phyloP scores from a whole-genome alignment of 2,113 vertebrate genomes.

The Melanostigma gelatinosum region DNA sequence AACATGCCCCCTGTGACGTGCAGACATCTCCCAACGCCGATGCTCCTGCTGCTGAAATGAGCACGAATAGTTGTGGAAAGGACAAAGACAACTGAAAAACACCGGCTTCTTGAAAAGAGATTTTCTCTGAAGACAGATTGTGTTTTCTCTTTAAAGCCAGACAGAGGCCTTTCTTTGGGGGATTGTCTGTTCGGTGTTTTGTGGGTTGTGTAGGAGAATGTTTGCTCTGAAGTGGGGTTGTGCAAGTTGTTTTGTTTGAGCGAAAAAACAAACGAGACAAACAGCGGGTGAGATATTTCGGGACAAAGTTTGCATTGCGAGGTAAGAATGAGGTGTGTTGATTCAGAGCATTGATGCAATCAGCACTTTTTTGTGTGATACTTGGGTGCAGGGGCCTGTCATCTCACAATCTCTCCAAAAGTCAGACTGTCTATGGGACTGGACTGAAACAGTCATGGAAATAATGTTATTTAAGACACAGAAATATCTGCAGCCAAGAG shows the following conservation, averaged over 20 bases:
- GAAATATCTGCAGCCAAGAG: conserved; percentile 40
- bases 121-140: conserved; percentile 47
- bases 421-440: conserved; percentile 2
- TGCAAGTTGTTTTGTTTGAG: conserved; percentile 53
- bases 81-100: conserved; percentile 51
- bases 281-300: conserved; percentile 28
- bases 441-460: conserved; percentile 31
- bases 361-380: conserved; percentile 7
- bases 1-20: conserved; percentile 28
- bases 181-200: conserved; percentile 62
- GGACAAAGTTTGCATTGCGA: conserved; percentile 37
- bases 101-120: conserved; percentile 59
- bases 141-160: conserved; percentile 51
- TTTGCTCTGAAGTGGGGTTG: conserved; percentile 53
- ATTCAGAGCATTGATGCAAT: conserved; percentile 43
- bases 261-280: conserved; percentile 29
- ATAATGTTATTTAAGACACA: conserved; percentile 40
- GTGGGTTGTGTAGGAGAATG: conserved; percentile 54
- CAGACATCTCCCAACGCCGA: conserved; percentile 20
- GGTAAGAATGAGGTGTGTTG: conserved; percentile 47
- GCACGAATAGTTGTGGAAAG: conserved; percentile 35
- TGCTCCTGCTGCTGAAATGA: conserved; percentile 46
- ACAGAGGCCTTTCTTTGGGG: conserved; percentile 51
- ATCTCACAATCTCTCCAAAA: conserved; percentile 1
- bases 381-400: neutral